phyloP scores from a whole-genome alignment of 2,113 vertebrate genomes.

The Camelus bactrianus region DNA sequence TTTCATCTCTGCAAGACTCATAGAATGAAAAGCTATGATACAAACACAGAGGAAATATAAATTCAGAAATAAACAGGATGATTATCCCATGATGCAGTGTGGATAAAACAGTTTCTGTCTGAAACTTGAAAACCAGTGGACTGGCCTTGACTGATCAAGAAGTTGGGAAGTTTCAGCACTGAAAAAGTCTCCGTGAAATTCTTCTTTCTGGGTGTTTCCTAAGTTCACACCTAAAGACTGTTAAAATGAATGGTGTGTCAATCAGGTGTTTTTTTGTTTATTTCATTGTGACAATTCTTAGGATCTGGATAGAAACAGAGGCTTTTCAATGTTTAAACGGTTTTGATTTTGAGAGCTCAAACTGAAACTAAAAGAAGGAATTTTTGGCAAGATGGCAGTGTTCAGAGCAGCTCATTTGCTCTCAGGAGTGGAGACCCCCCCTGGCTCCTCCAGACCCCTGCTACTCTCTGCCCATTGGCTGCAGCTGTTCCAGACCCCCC shows the following conservation, averaged over 20 bases:
- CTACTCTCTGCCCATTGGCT: not conserved
- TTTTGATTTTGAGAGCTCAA: constrained; percentile 20
- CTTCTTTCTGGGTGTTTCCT: not conserved
- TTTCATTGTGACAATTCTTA: not conserved
- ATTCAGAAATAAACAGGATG: not conserved
- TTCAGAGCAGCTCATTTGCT: not conserved
- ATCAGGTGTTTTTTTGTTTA: not conserved
- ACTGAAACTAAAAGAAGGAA: not conserved
- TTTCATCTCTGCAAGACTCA: not conserved
- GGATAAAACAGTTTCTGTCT: not conserved
- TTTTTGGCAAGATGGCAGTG: not conserved
- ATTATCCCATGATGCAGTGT: not conserved
- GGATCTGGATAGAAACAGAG: not conserved
- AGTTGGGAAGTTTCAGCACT: not conserved
- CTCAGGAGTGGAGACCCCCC: not conserved
- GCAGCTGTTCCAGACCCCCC: not conserved
- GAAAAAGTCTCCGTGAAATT: not conserved
- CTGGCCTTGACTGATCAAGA: not conserved
- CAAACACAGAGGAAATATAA: constrained; percentile 1
- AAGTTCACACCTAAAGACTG: not conserved
- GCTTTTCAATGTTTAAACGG: not conserved
- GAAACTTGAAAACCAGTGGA: not conserved
- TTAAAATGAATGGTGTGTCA: not conserved
- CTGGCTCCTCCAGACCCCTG: not conserved
- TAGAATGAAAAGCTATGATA: not conserved